Base-by-base conservation (phyloP, 2,888 invertebrate species). In the Ommatoiulus sabulosus region DNA sequence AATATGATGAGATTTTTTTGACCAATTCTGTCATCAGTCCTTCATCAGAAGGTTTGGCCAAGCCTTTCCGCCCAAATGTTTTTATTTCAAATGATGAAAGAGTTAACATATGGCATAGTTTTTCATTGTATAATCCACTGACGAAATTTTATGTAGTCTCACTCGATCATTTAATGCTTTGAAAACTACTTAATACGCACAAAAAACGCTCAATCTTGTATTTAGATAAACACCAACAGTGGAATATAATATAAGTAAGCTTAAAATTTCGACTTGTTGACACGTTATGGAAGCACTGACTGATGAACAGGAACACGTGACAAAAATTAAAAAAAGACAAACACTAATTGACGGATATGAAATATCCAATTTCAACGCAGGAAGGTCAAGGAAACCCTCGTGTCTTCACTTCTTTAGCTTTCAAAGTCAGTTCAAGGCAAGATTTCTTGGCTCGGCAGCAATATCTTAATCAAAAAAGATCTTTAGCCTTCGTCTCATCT, bases 351-450 rank as follows among this genome's bases (percentile, higher is more conserved):
- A 72, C 24, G 72, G 72, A 72, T 72, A 20, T 72, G 24, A 72
- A 72, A 72, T 72, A 24, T 24, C 8, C 24, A 35, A 72, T 24
- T 24, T 72, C 72, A 72, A 3, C 24, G 24, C 8, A n/a, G 24
- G 72, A 72, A 72, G 72, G 72, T 72, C 72, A 72, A 72, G 72
- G 72, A 72, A 72, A 72, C 17, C 8, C 12, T 10, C n/a, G 24
- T 15, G 7, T 24, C 72, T 72, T 72, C 24, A 72, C 24, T 24
- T 6, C 24, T 72, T 24, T 8, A 10, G 24, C n/a, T 24, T 24
- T 72, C n/a, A 72, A 72, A 72, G 72, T 10, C 72, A 24, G 72
- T 72, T 72, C 72, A 72, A 72, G 72, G 72, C 72, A 72, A 72
- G 24, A 72, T 72, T 24, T 35, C 24, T 72, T 72, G 72, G 72